These are phyloP conservation scores for Microctenopoma lineatum DNA, from an alignment of 2,797 vertebrate genomes.

Conservation along the genomic window DNA sequence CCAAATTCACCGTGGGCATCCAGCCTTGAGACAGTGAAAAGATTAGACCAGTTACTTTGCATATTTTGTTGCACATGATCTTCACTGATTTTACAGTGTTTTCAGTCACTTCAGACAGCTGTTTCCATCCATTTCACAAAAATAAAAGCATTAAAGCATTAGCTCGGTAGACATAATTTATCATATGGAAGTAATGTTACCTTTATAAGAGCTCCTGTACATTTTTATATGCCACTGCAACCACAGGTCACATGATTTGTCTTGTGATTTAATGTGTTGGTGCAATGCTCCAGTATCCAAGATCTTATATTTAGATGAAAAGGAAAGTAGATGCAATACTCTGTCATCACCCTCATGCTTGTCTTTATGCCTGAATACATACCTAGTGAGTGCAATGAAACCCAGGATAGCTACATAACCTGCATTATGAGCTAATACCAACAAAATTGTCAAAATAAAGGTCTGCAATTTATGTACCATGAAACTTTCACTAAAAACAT, in stretches of 20 bases:
- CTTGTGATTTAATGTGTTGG: background rate
- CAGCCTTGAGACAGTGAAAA: conserved; percentile 6
- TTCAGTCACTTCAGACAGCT: background rate
- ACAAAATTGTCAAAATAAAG: no score
- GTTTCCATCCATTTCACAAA: background rate
- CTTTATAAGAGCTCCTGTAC: background rate
- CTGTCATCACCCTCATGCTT: background rate
- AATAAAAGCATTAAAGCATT: conserved; percentile 14
- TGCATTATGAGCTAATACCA: no score
- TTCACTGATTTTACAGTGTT: background rate
- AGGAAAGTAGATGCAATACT: background rate
- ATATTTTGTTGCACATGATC: conserved; percentile 5
- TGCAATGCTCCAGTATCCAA: background rate
- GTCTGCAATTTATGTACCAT: no score
- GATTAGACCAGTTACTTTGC: conserved; percentile 9
- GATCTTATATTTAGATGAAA: background rate
- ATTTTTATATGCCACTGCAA: background rate
- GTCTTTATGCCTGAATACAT: background rate
- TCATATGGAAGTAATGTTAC: background rate
- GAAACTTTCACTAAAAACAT: no score
- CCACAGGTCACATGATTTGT: conserved; percentile 16
- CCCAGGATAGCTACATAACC: background rate
- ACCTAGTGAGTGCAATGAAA: no score
- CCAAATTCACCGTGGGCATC: conserved; percentile 24
- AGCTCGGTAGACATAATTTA: conserved; percentile 2